These are phyloP conservation scores for Ahaetulla prasina DNA, from an alignment of 2,113 vertebrate species.

Conservation along the genomic window DNA sequence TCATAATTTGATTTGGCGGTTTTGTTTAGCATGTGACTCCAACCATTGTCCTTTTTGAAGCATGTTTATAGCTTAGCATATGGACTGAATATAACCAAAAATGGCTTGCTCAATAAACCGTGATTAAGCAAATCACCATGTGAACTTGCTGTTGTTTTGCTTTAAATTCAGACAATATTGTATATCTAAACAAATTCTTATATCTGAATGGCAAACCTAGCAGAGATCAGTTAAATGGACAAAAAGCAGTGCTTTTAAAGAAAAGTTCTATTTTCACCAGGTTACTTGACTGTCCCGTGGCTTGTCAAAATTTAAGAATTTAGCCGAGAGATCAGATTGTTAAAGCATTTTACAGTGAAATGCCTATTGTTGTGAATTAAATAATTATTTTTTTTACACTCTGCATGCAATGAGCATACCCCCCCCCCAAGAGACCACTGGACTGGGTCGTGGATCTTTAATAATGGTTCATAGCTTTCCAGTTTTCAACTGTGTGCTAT, in stretches of 20 bases:
- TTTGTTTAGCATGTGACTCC: not conserved
- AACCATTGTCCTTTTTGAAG: not conserved
- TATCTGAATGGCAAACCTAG: not conserved
- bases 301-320: not conserved
- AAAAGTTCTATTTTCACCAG: not conserved
- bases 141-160: not conserved
- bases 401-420: not conserved
- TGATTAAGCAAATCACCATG: not conserved
- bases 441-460: constrained; percentile 3
- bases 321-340: not conserved
- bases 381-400: not conserved
- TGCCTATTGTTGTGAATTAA: not conserved
- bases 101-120: not conserved
- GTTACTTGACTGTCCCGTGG: not conserved
- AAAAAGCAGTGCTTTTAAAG: not conserved
- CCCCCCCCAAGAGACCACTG: not conserved
- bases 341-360: not conserved
- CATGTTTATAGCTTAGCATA: not conserved
- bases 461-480: not conserved
- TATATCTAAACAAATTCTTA: not conserved
- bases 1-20: not conserved
- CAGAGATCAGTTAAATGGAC: not conserved
- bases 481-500: not conserved
- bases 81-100: not conserved
- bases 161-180: not conserved